A percentile compares a stretch with the other conserved stretches of the same genome.
Evolutionary conservation across 2,888 invertebrate genomes (phyloP).

Genomic region (Rhorus exstirpatorius): DNA sequence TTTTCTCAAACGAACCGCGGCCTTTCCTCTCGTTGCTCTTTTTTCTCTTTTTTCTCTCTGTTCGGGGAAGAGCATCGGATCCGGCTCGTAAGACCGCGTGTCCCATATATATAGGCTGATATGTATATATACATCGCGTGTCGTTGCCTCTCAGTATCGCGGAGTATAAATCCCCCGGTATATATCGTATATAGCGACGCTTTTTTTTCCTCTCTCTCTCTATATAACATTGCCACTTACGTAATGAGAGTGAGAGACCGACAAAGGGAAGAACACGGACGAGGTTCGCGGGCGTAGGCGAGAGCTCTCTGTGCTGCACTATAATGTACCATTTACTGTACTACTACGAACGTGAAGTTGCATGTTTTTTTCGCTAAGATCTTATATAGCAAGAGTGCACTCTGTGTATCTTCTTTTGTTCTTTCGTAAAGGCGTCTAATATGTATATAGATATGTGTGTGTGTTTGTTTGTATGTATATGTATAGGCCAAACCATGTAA

Average conservation of each 20-base stretch:
- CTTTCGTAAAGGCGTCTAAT: background rate
- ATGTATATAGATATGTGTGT: background rate
- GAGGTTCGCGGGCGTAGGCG: slow-evolving; percentile 20
- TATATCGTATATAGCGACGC: slow-evolving; percentile 15
- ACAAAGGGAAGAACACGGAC: slow-evolving; percentile 64
- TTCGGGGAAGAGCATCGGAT: slow-evolving; percentile 17
- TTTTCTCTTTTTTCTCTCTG: slow-evolving; percentile 7
- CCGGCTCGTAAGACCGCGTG: slow-evolving; percentile 45
- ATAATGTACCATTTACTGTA: background rate
- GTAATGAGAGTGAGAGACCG: slow-evolving; percentile 68
- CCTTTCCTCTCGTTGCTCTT: slow-evolving; percentile 28
- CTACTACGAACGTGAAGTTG: slow-evolving; percentile 1
- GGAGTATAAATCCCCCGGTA: slow-evolving; percentile 19
- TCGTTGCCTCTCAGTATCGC: slow-evolving; percentile 17
- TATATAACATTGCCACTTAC: slow-evolving; percentile 64
- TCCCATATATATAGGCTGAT: slow-evolving; percentile 1
- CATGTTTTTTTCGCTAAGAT: background rate
- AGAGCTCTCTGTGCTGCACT: slow-evolving; percentile 19
- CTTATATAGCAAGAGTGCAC: slow-evolving; percentile 22
- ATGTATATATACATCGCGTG: slow-evolving; percentile 5
- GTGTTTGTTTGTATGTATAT: background rate
- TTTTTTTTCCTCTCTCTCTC: slow-evolving; percentile 5
- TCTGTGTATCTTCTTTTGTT: slow-evolving; percentile 20
- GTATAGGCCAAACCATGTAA: slow-evolving; percentile 39
- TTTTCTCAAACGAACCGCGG: slow-evolving; percentile 11